Evolutionary conservation across 2,797 vertebrate species (phyloP), one percentile per base, ranked within the genome.

Genomic region (Octomys mimax): DNA sequence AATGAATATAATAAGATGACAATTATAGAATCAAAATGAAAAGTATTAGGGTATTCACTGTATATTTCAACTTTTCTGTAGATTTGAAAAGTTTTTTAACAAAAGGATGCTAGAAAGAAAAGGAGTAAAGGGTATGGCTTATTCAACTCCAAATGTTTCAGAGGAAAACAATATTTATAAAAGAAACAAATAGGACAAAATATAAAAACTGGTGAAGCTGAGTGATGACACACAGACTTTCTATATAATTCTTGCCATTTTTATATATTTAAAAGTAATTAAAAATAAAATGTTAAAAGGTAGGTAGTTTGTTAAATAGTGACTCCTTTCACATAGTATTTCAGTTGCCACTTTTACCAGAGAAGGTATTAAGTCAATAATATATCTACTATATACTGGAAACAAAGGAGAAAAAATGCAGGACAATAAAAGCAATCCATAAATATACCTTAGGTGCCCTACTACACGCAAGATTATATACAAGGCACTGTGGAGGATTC

Each of bases 241-340:
- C 46, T 64, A 6, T 66, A 77, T 33, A 19, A 95, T 57, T 68
- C 9, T 19, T 88, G 22, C 33, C 77, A 80, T 71, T 95, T 95
- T 90, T 89, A 18, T 77, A 46, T 86, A 93, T 86, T 87, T 92
- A 90, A 94, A 97, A 82, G 46, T 85, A 73, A 77, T 95, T 95
- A 22, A 90, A 92, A 87, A 90, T 91, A 94, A 80, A 95, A 89
- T 61, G 12, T 84, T 94, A 71, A 87, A 92, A 59, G 46, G 71
- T 19, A 83, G 46, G 80, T 19, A 86, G 11, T 89, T 94, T 93
- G 61, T 92, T 91, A 68, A 94, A 89, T 13, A 75, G 4, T 77
- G 57, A 88, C 12, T 36, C n/a, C 52, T 95, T 96, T 82, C 14
- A 79, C 61, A 54, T 81, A 92, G 8, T 83, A 61, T 82, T 80